Evolutionary conservation across 2,888 invertebrate genomes (phyloP), one percentile per base, ranked within the genome.

Genomic region (Saturnia pavonia): DNA sequence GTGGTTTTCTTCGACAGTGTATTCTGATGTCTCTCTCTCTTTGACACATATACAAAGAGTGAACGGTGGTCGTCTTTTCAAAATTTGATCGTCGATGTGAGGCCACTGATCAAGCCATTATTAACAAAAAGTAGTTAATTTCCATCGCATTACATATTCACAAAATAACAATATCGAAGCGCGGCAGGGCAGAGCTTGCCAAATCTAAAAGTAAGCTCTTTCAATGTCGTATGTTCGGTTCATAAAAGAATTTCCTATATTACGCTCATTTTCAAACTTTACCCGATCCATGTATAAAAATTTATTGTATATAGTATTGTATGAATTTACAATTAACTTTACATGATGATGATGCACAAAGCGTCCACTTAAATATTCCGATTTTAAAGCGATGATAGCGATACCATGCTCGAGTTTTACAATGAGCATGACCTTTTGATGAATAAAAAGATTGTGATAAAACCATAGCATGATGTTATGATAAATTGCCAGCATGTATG

Each of bases 141-240:
- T 9, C n/a, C 65, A 65, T 72, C 68, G 69, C 72, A 76, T 78
- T 70, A 70, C 72, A 73, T 75, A 65, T 65, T 65, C 74, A 77
- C 76, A 75, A 77, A 76, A 78, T 76, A 78, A 78, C 76, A 75
- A 70, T 76, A 77, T 72, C 75, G 74, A 73, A 72, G 76, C 75
- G 72, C 72, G 12, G 57, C 57, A 69, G 72, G 12, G 57, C 57
- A 69, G 72, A 72, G 77, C 77, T 76, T 81, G 81, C 81, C 81
- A 81, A 81, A 81, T 81, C 80, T 79, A 78, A 80, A 78, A 78
- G 79, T 80, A 75, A 80, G 77, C 77, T 77, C 72, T 65, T 40
- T n/a, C 40, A 11, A 40, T n/a, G 40, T 40, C 65, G 40, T 40
- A 40, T 40, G 65, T 65, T 65, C 40, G 2, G 34, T 19, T 14